Evolutionary conservation across 2,797 vertebrate genomes (phyloP), one percentile per base, ranked within the genome.

Genomic region (Cuniculus paca): DNA sequence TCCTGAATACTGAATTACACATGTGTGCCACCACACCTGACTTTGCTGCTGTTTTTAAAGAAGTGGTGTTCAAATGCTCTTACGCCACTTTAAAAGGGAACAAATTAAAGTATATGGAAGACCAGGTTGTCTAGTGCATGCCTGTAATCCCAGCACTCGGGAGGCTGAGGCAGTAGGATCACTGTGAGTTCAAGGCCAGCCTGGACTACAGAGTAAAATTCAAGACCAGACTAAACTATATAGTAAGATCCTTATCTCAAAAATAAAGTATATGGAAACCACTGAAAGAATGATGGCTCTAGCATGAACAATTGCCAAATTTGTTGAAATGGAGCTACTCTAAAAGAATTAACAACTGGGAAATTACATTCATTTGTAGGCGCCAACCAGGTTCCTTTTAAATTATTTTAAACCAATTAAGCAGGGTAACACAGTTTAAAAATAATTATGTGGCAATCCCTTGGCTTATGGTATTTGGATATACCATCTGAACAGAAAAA

Each of bases 331-430:
- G 70, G 70, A 80, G 48, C 88, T 94, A 45, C 88, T 94, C 48
- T 92, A 95, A 96, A 79, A 94, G 80, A 97, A 95, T 84, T 89
- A 91, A 92, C 68, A 96, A 61, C 45, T 70, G 48, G 79, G 63
- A 13, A 94, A 61, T 96, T 95, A 78, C 34, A 94, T 45, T 92
- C 42, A 89, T 95, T 92, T 77, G 54, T 68, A 89, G 77, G 65
- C 88, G 39, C 70, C 92, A 95, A 95, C 48, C 68, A 93, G 91
- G 91, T 31, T 42, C 75, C 42, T 94, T 96, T 95, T 79, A 95
- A 93, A 93, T 94, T 94, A 96, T 92, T 93, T 89, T 93, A 93
- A 97, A 82, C 68, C 94, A 95, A 72, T 70, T 96, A 94, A 96
- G 22, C 56, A 90, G 75, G 22, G 50, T 94, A 93, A 93, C 86